Evolutionary conservation across 2,113 vertebrate genomes (phyloP).

Genomic region (Anas platyrhynchos): DNA sequence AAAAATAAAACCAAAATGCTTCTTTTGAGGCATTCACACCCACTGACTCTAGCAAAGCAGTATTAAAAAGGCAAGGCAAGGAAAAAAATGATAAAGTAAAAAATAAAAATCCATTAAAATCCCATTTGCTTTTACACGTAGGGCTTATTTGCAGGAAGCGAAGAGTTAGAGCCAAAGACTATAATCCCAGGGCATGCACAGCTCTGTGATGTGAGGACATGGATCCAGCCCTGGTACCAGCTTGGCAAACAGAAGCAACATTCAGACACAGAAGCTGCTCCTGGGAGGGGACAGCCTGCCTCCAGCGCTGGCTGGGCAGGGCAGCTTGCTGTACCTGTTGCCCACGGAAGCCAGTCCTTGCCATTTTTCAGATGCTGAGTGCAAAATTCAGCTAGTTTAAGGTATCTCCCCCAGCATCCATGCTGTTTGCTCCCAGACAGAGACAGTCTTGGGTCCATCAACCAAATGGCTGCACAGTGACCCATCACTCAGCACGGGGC

Average conservation of each 20-base stretch:
- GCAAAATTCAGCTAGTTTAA: not conserved
- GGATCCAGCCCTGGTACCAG: not conserved
- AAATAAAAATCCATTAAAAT: slow-evolving; percentile 33
- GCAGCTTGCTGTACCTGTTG: not conserved
- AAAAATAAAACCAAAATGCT: not conserved
- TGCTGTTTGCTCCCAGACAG: not conserved
- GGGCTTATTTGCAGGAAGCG: not conserved
- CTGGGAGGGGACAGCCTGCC: not conserved
- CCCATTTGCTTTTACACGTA: not conserved
- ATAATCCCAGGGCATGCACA: not conserved
- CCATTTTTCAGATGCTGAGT: not conserved
- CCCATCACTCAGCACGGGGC: not conserved
- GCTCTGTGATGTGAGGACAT: not conserved
- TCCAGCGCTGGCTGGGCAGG: not conserved
- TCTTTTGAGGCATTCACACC: slow-evolving; percentile 1
- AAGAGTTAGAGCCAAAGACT: not conserved
- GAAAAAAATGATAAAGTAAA: not conserved
- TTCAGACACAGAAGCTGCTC: not conserved
- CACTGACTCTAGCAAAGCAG: not conserved
- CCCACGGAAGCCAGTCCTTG: not conserved
- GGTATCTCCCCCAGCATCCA: fast-evolving
- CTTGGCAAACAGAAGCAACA: not conserved
- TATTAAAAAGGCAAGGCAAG: slow-evolving; percentile 5
- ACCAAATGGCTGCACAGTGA: not conserved
- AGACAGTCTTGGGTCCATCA: not conserved